Percentiles rank a stretch among this genome's conserved stretches.
Conservation (phyloP, 2,113 vertebrate species). For the Carollia perspicillata region DNA sequence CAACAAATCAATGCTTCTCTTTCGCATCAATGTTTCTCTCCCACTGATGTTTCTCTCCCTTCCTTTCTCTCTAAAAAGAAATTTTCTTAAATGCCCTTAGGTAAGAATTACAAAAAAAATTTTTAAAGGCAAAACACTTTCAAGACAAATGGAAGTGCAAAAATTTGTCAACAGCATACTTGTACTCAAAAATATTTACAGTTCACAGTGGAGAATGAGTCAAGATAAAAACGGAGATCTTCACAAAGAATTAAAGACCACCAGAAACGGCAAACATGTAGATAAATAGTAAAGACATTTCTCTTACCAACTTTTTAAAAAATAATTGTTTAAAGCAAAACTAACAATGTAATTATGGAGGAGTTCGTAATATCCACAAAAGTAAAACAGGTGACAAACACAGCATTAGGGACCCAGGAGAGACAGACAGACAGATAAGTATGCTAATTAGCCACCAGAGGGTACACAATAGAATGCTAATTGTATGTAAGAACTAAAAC, state of each 20-base stretch:
- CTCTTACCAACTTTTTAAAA: neutral
- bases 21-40: no score
- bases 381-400: neutral
- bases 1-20: no score
- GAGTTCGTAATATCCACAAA: neutral
- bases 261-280: neutral
- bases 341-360: neutral
- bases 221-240: neutral
- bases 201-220: neutral
- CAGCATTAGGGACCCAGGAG: neutral
- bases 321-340: neutral
- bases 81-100: no score
- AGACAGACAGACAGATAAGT: neutral
- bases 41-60: no score
- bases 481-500: neutral
- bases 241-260: neutral
- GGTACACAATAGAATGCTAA: neutral
- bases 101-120: no score
- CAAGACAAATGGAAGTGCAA: neutral
- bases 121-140: neutral
- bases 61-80: no score
- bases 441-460: neutral
- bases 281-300: neutral
- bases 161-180: neutral
- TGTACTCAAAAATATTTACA: neutral